These are phyloP conservation scores for Tetheella fluctuosa DNA, from an alignment of 2,888 invertebrate genomes.

Conservation along the genomic window DNA sequence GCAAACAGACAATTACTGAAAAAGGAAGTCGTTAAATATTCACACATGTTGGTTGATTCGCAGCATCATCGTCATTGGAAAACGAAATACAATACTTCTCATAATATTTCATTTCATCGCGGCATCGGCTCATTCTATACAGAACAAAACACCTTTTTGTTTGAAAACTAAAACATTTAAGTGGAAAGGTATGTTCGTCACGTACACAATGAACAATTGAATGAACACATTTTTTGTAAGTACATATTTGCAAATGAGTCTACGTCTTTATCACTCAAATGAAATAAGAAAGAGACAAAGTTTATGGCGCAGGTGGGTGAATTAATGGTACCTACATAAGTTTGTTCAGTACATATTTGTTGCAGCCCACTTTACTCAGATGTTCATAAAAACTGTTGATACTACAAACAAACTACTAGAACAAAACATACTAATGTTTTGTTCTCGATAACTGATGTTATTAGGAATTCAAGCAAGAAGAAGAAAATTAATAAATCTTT, in stretches of 20 bases:
- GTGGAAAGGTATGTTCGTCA: background rate
- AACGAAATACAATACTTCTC: background rate
- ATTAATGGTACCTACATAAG: background rate
- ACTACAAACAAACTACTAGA: no score
- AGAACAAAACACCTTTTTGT: background rate
- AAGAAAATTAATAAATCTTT: no score
- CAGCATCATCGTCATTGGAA: background rate
- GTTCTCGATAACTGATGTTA: no score
- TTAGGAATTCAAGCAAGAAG: no score
- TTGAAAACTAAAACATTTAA: background rate
- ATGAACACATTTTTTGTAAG: conserved; percentile 1
- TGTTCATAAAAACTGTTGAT: background rate
- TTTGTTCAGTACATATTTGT: background rate
- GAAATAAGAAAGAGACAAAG: conserved; percentile 1
- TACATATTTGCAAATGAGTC: background rate
- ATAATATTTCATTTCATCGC: background rate
- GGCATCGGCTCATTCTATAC: background rate
- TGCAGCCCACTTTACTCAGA: background rate
- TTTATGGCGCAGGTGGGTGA: background rate
- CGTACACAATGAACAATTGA: background rate
- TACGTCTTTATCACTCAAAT: background rate
- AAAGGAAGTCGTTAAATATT: conserved; percentile 6
- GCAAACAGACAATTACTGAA: background rate
- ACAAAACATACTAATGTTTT: no score
- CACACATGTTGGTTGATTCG: background rate